Evolutionary conservation across 2,113 vertebrate genomes (phyloP).

Genomic region (Aramus guarauna): DNA sequence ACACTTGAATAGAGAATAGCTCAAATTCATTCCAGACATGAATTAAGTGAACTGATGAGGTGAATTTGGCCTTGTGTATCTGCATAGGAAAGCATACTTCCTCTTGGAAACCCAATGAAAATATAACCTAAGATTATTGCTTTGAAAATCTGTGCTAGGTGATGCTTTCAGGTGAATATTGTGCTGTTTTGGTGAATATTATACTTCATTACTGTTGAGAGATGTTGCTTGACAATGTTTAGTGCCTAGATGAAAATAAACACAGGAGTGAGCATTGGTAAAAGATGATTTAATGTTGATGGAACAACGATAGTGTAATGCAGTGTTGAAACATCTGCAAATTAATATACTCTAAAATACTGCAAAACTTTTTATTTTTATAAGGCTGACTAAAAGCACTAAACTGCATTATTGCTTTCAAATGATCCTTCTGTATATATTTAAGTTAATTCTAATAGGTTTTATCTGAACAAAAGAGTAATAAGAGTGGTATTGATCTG

Average conservation of each 20-base stretch:
- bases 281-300: neutral
- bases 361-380: neutral
- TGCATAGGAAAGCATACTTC: too few relatives aligned
- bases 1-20: too few relatives aligned
- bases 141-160: neutral
- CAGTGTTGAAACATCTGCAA: neutral
- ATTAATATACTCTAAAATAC: constrained; percentile 41
- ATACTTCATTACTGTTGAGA: neutral
- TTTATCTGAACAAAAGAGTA: neutral
- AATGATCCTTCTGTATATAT: constrained; percentile 4
- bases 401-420: constrained; percentile 21
- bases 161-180: neutral
- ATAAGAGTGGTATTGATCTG: constrained; percentile 4
- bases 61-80: too few relatives aligned
- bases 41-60: too few relatives aligned
- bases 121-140: neutral
- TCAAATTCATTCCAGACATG: too few relatives aligned
- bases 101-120: too few relatives aligned
- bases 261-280: neutral
- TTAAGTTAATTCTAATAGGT: constrained; percentile 37
- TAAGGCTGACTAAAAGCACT: neutral
- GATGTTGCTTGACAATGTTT: neutral
- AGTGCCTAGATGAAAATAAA: neutral
- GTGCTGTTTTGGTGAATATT: neutral
- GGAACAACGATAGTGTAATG: neutral